phyloP scores from a whole-genome alignment of 2,797 vertebrate genomes.

The Scomberomorus guttatus region DNA sequence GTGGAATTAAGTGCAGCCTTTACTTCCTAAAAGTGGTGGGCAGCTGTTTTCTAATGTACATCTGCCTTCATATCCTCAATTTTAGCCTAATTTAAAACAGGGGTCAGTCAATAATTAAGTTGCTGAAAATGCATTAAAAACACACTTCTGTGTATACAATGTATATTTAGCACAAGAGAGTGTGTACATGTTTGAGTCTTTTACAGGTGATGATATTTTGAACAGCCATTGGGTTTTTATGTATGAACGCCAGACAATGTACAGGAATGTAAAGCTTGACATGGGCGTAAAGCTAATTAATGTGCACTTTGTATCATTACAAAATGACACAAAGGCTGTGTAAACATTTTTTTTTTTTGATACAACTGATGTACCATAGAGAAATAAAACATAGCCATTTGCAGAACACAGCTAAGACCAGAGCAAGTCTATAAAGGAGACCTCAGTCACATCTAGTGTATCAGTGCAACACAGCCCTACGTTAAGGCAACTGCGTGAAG shows the following conservation, averaged over 20 bases:
- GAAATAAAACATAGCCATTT: conserved; percentile 58
- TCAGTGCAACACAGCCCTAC: conserved; percentile 76
- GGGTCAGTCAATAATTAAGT: background rate
- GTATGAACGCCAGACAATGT: background rate
- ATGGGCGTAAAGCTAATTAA: conserved; percentile 19
- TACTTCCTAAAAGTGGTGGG: background rate
- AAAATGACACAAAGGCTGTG: conserved; percentile 46
- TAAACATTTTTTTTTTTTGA: conserved; percentile 13
- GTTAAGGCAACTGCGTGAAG: conserved; percentile 76
- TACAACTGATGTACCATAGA: conserved; percentile 34
- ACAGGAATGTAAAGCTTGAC: conserved; percentile 12
- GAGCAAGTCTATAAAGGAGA: conserved; percentile 53
- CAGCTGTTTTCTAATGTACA: conserved; percentile 7
- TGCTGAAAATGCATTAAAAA: conserved; percentile 22
- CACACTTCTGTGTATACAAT: background rate
- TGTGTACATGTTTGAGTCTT: conserved; percentile 16
- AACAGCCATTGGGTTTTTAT: background rate
- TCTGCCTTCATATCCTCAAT: conserved; percentile 14
- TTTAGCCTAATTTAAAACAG: background rate
- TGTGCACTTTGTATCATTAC: conserved; percentile 40
- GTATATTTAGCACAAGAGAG: conserved; percentile 1
- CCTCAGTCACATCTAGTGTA: conserved; percentile 61
- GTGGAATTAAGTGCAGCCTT: conserved; percentile 10
- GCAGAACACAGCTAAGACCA: conserved; percentile 56
- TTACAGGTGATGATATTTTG: background rate